Base-by-base conservation (phyloP, 2,113 vertebrate genomes). In the Mastomys natalensis region DNA sequence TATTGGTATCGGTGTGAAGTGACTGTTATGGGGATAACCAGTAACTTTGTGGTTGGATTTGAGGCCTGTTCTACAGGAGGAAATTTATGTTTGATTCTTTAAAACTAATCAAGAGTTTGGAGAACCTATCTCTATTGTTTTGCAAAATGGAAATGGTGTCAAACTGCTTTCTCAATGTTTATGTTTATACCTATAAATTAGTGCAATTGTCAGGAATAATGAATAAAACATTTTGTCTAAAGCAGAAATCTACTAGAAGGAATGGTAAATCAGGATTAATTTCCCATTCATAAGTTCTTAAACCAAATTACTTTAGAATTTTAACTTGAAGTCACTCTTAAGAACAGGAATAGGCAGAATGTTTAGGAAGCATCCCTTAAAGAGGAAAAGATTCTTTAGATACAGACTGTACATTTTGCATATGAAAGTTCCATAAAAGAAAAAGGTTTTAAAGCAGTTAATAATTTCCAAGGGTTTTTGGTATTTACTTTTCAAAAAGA, bases 401-500 rank as follows among this genome's bases (percentile, higher is more conserved):
- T 55, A 80, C 48, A 21, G 37, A 80, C 26, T 91, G 2, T 43
- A 78, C 29, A 37, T 91, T 16, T 43, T 82, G 26, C 58, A 24
- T 26, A 45, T 64, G 21, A 73, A 51, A 90, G 45, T 80, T 70
- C 37, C 62, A 74, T 15, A 3, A 74, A 66, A 16, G 68, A 78
- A 43, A 89, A 26, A 24, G 26, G 0, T 12, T 48, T 66, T 3
- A 24, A 68, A 68, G 66, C 43, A 87, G 19, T 10, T 62, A 48
- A 48, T 87, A 22, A 34, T 51, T 87, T 68, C 43, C 43, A 68
- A 85, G 21, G 2, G 8, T 43, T 70, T 74, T 81, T 85, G 64
- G 48, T 94, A 60, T 58, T 95, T 96, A 84, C 64, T 88, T 95
- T 89, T 26, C 45, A 87, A 92, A 70, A 81, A 89, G 87, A 31